Evolutionary conservation across 2,113 vertebrate genomes (phyloP), one percentile per base, ranked within the genome.

Genomic region (Verasper variegatus): DNA sequence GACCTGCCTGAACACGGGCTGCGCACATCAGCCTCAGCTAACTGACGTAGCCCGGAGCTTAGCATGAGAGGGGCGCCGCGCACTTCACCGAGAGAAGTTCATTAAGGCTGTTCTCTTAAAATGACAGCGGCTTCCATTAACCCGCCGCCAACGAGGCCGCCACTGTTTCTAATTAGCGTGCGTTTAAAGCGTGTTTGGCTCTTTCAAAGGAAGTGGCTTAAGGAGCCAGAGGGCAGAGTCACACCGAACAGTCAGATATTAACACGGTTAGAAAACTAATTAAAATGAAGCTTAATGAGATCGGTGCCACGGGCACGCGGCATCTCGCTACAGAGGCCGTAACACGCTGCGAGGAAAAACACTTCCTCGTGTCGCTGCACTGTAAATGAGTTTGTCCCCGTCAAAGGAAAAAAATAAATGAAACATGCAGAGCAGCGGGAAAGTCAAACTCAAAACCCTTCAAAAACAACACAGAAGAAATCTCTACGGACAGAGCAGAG

Each of bases 231-330:
- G 58, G 52, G 65, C 63, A 74, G 47, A 71, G 23, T 24, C 15
- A 54, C 45, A 59, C 51, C 78, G 67, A 82, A 71, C 59, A 59
- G 52, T 79, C 58, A 78, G 71, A 82, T 83, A 83, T 84, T 55
- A 87, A 77, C 66, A 52, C 71, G 62, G 76, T 62, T 31, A 65
- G 66, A 62, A 54, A 73, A 75, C 87, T 78, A 71, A 90, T 91
- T 90, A 90, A 86, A 89, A 86, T 27, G 64, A 31, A 68, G 62
- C 78, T 68, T 86, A 88, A 89, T 89, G 83, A 85, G 80, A 85
- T 59, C 58, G 14, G 27, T 47, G 76, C 88, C 60, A 45, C 23
- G 37, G 71, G 77, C 70, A 1, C 54, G 56, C 60, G 77, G 52
- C 49, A 18, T 69, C 56, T 66, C 49, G 68, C n/a, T 35, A 60